A percentile compares a stretch with the other conserved stretches of the same genome.
phyloP scores from a whole-genome alignment of 2,888 invertebrate genomes.

The Himalopsyche anomala region DNA sequence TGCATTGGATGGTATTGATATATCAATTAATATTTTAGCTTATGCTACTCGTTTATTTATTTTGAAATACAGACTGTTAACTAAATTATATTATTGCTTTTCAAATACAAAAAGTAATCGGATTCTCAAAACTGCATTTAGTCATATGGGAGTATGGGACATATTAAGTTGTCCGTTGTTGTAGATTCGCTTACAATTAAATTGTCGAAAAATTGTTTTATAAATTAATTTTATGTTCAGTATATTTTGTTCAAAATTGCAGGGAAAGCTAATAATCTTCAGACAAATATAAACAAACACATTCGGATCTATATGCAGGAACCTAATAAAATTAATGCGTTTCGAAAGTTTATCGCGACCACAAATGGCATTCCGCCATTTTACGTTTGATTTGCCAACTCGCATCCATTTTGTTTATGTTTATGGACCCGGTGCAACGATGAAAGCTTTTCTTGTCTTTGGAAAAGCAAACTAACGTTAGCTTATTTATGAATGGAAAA shows the following conservation, averaged over 20 bases:
- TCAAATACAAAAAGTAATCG: too few relatives aligned
- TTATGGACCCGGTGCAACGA: not conserved
- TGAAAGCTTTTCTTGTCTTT: conserved; percentile 24
- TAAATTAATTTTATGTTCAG: too few relatives aligned
- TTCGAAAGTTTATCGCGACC: conserved; percentile 38
- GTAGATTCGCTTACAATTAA: too few relatives aligned
- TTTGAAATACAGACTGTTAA: too few relatives aligned
- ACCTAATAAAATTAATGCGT: conserved; percentile 20
- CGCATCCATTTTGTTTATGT: conserved; percentile 35
- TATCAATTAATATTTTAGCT: too few relatives aligned
- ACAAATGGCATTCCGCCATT: conserved; percentile 40
- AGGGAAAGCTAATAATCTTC: not conserved
- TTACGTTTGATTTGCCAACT: conserved; percentile 36
- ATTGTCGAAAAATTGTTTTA: too few relatives aligned
- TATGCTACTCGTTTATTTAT: too few relatives aligned
- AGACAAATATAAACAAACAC: not conserved
- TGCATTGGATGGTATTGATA: too few relatives aligned
- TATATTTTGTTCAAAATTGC: not conserved
- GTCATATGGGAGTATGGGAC: too few relatives aligned
- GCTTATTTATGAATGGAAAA: not conserved
- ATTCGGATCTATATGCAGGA: not conserved
- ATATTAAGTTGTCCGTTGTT: too few relatives aligned
- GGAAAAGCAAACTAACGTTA: not conserved
- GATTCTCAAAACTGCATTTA: too few relatives aligned
- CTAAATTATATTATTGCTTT: too few relatives aligned